Evolutionary conservation across 2,797 vertebrate species (phyloP), one percentile per base, ranked within the genome.

Genomic region (Vespertilio murinus): DNA sequence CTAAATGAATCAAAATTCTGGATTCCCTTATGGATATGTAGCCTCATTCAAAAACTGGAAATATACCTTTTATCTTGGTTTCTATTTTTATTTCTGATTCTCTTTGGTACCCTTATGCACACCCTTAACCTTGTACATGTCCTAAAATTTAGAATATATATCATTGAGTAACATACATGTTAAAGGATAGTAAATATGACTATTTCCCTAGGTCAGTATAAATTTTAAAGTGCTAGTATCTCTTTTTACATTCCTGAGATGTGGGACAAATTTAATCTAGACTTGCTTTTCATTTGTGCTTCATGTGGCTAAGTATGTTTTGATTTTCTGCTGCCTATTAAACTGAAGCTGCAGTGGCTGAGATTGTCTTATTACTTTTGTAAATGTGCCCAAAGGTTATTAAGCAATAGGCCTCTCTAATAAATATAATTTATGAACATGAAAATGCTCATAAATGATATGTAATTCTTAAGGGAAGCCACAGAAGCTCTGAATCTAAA

Each of bases 341-440:
- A 96, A 82, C 52, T 88, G 33, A 86, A 95, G n/a, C 54, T 86
- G 14, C 30, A 38, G 71, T 82, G 25, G 59, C 40, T 90, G 78
- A 92, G 22, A 79, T 67, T 91, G 33, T 81, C 59, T 94, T 96
- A 88, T 91, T 89, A 81, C 83, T 75, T 95, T 78, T 92, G 67
- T 89, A 95, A 96, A 95, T 95, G 74, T 91, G 38, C 67, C 56
- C 82, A 92, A 83, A 94, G 49, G 10, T 94, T 95, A 94, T 92
- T 93, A 95, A 96, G 49, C 86, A 95, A 86, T 91, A 94, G 90
- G 49, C 65, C 23, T 88, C 65, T 40, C 42, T 92, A 91, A 89
- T 94, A 97, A 96, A 94, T 87, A 80, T 69, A 97, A 93, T 94
- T 94, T 90, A 87, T 80, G 88, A 89, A 90, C 94, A 89, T 74